Evolutionary conservation across 2,888 invertebrate species (phyloP).

Genomic region (Trichacis sp.): DNA sequence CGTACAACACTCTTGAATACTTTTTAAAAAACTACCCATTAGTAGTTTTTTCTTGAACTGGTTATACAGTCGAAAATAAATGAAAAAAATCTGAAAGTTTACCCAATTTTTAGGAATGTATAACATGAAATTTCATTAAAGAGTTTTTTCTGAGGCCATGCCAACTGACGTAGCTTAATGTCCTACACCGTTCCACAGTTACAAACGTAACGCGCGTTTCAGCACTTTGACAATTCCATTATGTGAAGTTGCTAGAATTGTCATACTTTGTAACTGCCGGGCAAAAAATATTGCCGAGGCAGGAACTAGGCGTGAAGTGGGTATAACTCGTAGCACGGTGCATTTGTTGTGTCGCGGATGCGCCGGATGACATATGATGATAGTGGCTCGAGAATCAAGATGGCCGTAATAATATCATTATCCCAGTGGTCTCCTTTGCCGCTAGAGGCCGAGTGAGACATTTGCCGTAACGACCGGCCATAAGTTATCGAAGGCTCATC

Average conservation of each 20-base stretch:
- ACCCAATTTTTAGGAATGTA: too few species aligned
- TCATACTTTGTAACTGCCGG: conserved; percentile 63
- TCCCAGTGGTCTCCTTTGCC: conserved; percentile 62
- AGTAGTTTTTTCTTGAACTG: too few species aligned
- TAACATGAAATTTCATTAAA: too few species aligned
- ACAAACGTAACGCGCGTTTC: not conserved
- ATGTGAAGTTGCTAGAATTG: conserved; percentile 54
- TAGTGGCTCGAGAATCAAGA: conserved; percentile 63
- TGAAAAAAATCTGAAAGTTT: too few species aligned
- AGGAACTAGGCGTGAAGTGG: conserved; percentile 26
- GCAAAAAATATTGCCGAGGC: conserved; percentile 52
- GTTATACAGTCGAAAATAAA: too few species aligned
- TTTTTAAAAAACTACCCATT: too few species aligned
- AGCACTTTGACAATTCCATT: conserved; percentile 60
- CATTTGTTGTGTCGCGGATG: conserved; percentile 55
- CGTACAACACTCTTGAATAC: too few species aligned
- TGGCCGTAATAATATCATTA: conserved; percentile 68
- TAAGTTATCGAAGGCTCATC: conserved; percentile 57
- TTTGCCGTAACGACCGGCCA: conserved; percentile 62
- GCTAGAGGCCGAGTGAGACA: conserved; percentile 61
- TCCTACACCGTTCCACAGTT: not conserved
- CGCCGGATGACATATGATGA: conserved; percentile 66
- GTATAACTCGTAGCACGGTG: conserved; percentile 38
- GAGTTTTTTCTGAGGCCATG: not conserved
- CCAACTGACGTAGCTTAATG: not conserved